Evolutionary conservation across 2,113 vertebrate genomes (phyloP).

Genomic region (Embiotoca jacksoni): DNA sequence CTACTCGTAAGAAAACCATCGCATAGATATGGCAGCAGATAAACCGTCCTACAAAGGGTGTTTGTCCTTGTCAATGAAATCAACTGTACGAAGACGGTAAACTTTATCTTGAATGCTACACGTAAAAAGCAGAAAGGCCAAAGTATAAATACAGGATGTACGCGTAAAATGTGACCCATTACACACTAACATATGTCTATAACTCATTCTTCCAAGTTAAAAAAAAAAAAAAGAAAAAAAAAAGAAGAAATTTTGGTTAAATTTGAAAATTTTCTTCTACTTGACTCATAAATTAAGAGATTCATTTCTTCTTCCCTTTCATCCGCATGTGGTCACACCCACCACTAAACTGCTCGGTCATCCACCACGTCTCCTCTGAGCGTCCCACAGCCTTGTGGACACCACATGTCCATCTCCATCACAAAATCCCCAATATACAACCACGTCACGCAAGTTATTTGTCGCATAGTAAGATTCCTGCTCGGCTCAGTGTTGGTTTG

Average conservation of each 20-base stretch:
- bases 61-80: too few species aligned
- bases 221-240: too few species aligned
- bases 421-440: conserved; percentile 13
- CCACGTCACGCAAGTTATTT: neutral
- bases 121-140: too few species aligned
- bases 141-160: too few species aligned
- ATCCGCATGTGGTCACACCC: conserved; percentile 15
- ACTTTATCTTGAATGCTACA: too few species aligned
- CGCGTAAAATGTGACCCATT: too few species aligned
- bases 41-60: conserved; percentile 1
- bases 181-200: too few species aligned
- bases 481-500: conserved; percentile 11
- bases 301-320: neutral
- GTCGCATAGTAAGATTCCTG: conserved; percentile 6
- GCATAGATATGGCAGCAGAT: conserved; percentile 6
- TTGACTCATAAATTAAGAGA: neutral
- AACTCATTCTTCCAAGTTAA: too few species aligned
- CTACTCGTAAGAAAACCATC: neutral
- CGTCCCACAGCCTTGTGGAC: conserved; percentile 1
- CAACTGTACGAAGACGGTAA: too few species aligned
- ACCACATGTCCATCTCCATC: conserved; percentile 17
- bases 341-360: neutral
- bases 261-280: neutral
- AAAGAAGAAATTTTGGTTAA: too few species aligned
- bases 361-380: conserved; percentile 20